Evolutionary conservation across 1,140 invertebrate species (phyloP).

Genomic region (Oedothorax gibbosus): DNA sequence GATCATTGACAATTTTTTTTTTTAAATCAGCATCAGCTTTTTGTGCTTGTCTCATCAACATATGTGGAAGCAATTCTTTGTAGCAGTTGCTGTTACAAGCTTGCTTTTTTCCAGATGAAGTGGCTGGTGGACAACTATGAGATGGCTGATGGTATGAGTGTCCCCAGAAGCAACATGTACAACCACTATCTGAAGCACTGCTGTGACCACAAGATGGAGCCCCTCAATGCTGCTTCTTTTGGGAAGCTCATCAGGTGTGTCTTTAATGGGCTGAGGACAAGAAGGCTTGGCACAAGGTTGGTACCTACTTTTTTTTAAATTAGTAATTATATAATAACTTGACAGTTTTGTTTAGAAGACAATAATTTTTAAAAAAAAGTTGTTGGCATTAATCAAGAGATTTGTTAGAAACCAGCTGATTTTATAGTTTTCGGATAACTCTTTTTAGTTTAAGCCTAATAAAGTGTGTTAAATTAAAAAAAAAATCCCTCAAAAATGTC

Average conservation of each 20-base stretch:
- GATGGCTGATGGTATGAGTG: slow-evolving; percentile 95
- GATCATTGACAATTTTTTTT: no score
- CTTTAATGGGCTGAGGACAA: slow-evolving; percentile 92
- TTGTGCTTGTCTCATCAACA: no score
- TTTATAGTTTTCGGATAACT: no score
- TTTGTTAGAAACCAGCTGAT: no score
- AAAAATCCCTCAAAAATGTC: no score
- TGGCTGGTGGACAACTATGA: slow-evolving; percentile 99
- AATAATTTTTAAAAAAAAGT: background rate
- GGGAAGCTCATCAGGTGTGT: slow-evolving; percentile 98
- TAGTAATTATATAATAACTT: background rate
- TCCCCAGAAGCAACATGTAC: slow-evolving; percentile 95
- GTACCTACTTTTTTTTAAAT: background rate
- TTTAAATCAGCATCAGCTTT: no score
- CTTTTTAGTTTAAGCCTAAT: no score
- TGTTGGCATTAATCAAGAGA: no score
- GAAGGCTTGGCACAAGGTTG: slow-evolving; percentile 91
- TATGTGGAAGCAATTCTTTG: no score
- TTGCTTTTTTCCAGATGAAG: slow-evolving; percentile 78
- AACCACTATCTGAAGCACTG: slow-evolving; percentile 97
- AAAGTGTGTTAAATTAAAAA: no score
- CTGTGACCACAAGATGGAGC: slow-evolving; percentile 92
- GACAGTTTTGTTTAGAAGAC: background rate
- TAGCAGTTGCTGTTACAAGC: no score
- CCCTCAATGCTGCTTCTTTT: slow-evolving; percentile 98